phyloP scores from a whole-genome alignment of 2,888 invertebrate genomes.

The Agrenia bidenticulata region DNA sequence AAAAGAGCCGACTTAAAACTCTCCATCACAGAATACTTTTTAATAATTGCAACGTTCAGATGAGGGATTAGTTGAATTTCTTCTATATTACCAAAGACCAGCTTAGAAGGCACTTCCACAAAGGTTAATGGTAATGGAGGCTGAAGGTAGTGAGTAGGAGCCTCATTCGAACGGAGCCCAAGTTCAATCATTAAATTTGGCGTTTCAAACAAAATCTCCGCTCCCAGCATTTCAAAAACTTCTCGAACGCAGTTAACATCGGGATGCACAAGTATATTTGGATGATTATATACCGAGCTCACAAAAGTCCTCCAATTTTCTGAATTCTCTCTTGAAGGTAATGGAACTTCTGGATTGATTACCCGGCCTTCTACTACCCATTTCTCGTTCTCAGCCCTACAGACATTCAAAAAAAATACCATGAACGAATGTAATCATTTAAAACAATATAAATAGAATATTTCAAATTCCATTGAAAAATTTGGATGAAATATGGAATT shows the following conservation, averaged over 20 bases:
- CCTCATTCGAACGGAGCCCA: no score
- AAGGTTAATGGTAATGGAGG: slow-evolving; percentile 12
- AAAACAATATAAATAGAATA: no score
- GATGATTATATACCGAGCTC: slow-evolving; percentile 35
- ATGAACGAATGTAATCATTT: no score
- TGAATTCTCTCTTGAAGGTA: slow-evolving; percentile 13
- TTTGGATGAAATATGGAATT: no score
- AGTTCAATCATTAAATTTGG: slow-evolving; percentile 36
- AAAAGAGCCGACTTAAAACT: slow-evolving; percentile 27
- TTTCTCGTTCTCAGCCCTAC: background rate
- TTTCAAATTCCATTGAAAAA: no score
- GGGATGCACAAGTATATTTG: slow-evolving; percentile 35
- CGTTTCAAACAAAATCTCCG: slow-evolving; percentile 29
- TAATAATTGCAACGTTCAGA: slow-evolving; percentile 17
- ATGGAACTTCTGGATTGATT: slow-evolving; percentile 30
- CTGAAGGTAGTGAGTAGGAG: slow-evolving; percentile 18
- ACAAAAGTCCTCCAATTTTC: slow-evolving; percentile 37
- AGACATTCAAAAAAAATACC: background rate
- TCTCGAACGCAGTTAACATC: slow-evolving; percentile 34
- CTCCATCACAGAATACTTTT: slow-evolving; percentile 29
- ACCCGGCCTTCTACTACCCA: slow-evolving; percentile 2
- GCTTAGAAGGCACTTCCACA: no score
- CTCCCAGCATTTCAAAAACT: slow-evolving; percentile 33
- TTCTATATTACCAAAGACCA: slow-evolving; percentile 33
- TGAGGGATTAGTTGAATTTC: slow-evolving; percentile 20